Percentiles rank a stretch among this genome's conserved stretches.
Conservation (phyloP, 2,113 vertebrate species). For the Miniopterus natalensis region DNA sequence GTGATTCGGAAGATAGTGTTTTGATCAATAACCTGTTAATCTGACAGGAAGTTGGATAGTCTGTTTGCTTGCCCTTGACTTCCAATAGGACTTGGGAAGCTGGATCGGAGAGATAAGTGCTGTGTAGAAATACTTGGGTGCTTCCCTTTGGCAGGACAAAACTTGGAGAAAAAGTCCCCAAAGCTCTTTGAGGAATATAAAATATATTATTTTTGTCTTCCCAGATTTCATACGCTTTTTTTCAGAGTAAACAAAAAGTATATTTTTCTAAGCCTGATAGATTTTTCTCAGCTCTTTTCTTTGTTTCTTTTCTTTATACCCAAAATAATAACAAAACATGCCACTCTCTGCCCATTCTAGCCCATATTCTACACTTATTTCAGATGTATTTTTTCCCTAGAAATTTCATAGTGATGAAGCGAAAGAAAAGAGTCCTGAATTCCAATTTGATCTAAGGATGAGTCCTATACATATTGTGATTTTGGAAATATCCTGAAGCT, state of each 20-base stretch:
- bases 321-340: not conserved
- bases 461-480: not conserved
- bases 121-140: not conserved
- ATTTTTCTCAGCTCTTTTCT: slow-evolving; percentile 50
- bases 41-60: slow-evolving; percentile 25
- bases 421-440: not conserved
- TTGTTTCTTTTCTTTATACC: slow-evolving; percentile 1
- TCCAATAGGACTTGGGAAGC: not conserved
- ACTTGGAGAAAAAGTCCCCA: not conserved
- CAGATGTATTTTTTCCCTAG: not conserved
- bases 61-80: slow-evolving; percentile 61
- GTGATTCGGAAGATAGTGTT: rapidly evolving
- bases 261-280: slow-evolving; percentile 12
- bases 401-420: slow-evolving; percentile 4
- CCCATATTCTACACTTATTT: not conserved
- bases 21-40: slow-evolving; percentile 70
- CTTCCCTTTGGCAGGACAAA: not conserved
- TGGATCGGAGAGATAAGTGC: slow-evolving; percentile 15
- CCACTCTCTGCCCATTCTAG: not conserved
- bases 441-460: slow-evolving; percentile 6
- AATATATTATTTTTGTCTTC: slow-evolving; percentile 25
- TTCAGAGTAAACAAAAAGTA: not conserved
- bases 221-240: slow-evolving; percentile 28
- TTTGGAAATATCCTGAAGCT: not conserved
- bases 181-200: slow-evolving; percentile 56